A percentile compares a stretch with the other conserved stretches of the same genome.
These are phyloP conservation scores for Anomalospiza imberbis DNA, from an alignment of 2,797 vertebrate genomes.

Conservation along the genomic window DNA sequence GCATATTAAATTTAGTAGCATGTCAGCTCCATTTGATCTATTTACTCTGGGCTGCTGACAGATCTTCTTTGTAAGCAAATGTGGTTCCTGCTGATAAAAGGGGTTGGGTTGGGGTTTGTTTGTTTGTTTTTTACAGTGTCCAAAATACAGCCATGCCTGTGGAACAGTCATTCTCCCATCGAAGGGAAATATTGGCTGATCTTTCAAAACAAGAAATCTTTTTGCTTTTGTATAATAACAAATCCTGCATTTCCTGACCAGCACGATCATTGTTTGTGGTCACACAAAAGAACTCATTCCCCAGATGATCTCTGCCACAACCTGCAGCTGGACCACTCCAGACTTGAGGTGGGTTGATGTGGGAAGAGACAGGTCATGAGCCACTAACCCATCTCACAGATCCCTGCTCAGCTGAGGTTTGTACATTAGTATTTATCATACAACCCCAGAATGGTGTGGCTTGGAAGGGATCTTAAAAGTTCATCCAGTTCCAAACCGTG, in stretches of 20 bases:
- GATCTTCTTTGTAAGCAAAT: slow-evolving; percentile 21
- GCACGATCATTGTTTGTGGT: not conserved
- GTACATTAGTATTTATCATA: not conserved
- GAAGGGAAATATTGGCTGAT: not conserved
- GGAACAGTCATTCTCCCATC: not conserved
- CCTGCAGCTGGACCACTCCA: not conserved
- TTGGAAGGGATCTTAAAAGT: not conserved
- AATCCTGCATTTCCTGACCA: not conserved
- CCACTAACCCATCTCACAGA: fast-evolving
- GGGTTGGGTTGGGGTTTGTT: not conserved
- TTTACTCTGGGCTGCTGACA: slow-evolving; percentile 14
- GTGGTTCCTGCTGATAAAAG: slow-evolving; percentile 27
- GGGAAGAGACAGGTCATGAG: not conserved
- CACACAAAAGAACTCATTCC: not conserved
- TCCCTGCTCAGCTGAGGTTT: not conserved
- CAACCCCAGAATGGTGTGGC: not conserved
- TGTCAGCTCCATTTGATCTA: slow-evolving; percentile 39
- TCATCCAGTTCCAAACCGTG: not conserved
- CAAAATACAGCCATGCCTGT: not conserved
- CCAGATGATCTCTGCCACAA: not conserved
- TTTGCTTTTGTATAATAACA: not conserved
- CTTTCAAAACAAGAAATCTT: not conserved
- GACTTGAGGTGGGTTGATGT: not conserved
- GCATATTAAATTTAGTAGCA: slow-evolving; percentile 2
- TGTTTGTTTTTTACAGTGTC: not conserved